Evolutionary conservation across 2,113 vertebrate genomes (phyloP).

Genomic region (Campylorhamphus procurvoides): DNA sequence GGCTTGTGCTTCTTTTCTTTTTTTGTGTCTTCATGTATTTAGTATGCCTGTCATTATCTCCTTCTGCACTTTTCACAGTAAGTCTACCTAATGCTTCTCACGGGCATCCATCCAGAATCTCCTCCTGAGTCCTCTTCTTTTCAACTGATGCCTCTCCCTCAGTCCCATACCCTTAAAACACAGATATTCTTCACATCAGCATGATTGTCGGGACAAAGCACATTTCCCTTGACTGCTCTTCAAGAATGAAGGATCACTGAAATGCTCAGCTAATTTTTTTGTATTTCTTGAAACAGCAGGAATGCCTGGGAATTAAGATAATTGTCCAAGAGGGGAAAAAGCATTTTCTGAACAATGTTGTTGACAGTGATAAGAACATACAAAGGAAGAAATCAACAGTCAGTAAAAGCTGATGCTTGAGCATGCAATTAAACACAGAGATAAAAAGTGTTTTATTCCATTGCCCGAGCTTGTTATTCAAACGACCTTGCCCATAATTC

Average conservation of each 20-base stretch:
- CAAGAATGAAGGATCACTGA: neutral
- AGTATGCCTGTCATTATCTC: neutral
- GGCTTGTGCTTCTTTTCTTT: neutral
- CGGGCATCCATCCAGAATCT: neutral
- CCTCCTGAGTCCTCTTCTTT: neutral
- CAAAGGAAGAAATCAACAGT: neutral
- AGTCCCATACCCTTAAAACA: neutral
- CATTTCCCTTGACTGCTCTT: neutral
- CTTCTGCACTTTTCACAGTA: neutral
- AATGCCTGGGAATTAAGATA: neutral
- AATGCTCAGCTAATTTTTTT: neutral
- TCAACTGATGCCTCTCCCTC: neutral
- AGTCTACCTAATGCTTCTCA: neutral
- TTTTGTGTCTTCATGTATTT: neutral
- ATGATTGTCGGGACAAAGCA: neutral
- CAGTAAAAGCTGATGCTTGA: neutral
- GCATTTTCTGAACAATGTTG: neutral
- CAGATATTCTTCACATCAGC: neutral
- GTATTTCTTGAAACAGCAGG: neutral
- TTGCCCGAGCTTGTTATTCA: neutral
- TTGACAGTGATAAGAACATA: neutral
- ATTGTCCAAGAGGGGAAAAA: neutral
- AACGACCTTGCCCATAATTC: neutral
- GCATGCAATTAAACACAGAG: accelerated
- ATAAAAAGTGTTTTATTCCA: neutral